Evolutionary conservation across 2,113 vertebrate species (phyloP).

Genomic region (Scomber scombrus): DNA sequence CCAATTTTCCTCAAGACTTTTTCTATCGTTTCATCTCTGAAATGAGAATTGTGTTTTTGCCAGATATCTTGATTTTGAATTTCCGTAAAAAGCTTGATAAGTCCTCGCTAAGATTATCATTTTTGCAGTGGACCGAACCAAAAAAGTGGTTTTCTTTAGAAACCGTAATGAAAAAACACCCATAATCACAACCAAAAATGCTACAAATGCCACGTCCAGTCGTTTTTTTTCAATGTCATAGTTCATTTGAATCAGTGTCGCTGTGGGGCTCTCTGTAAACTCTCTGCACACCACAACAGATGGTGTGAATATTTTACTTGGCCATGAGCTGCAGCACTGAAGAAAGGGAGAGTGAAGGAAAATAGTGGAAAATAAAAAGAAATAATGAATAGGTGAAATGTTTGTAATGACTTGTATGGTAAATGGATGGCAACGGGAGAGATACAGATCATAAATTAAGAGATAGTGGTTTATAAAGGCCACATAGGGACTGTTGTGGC

Average conservation of each 20-base stretch:
- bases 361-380: conserved; percentile 8
- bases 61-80: conserved; percentile 3
- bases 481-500: too few species aligned
- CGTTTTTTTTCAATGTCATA: conserved; percentile 1
- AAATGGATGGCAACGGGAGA: neutral
- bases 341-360: conserved; percentile 2
- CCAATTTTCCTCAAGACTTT: conserved; percentile 18
- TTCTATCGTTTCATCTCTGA: neutral
- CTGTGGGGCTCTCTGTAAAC: conserved; percentile 35
- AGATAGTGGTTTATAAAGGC: too few species aligned
- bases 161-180: neutral
- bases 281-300: conserved; percentile 38
- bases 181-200: neutral
- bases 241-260: conserved; percentile 28
- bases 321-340: neutral
- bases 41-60: neutral
- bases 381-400: conserved; percentile 29
- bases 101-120: neutral
- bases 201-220: neutral
- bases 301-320: conserved; percentile 63
- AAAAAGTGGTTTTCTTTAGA: neutral
- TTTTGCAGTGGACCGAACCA: neutral
- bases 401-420: neutral
- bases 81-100: neutral
- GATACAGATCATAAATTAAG: neutral